Evolutionary conservation across 2,888 invertebrate genomes (phyloP).

Genomic region (Aporophyla nigra): DNA sequence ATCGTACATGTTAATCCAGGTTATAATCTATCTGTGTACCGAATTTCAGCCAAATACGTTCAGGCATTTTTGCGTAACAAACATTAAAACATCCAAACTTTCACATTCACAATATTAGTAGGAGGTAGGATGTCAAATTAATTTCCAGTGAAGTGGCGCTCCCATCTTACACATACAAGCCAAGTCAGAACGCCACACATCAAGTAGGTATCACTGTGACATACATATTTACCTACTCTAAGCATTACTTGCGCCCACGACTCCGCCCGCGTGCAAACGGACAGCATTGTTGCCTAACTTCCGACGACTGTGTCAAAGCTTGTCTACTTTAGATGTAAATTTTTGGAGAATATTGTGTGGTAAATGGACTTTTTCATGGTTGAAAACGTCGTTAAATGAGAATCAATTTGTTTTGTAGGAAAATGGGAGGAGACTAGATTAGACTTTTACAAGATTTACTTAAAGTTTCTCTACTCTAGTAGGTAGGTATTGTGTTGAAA

Average conservation of each 20-base stretch:
- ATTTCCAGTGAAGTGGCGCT: not conserved
- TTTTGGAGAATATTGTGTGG: slow-evolving; percentile 6
- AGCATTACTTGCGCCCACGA: slow-evolving; percentile 53
- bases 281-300: slow-evolving; percentile 44
- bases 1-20: no score
- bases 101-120: no score
- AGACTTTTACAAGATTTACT: not conserved
- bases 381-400: not conserved
- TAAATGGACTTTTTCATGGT: not conserved
- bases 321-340: slow-evolving; percentile 32
- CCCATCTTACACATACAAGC: not conserved
- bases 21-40: no score
- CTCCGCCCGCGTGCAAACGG: slow-evolving; percentile 55
- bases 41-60: no score
- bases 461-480: not conserved
- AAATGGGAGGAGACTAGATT: not conserved
- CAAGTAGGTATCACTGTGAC: slow-evolving; percentile 15
- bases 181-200: slow-evolving; percentile 32
- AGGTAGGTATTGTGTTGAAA: not conserved
- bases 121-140: not conserved
- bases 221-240: slow-evolving; percentile 14
- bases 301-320: slow-evolving; percentile 37
- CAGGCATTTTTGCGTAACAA: no score
- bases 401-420: not conserved
- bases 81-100: no score